phyloP scores from a whole-genome alignment of 2,113 vertebrate genomes.

The Chamaea fasciata region DNA sequence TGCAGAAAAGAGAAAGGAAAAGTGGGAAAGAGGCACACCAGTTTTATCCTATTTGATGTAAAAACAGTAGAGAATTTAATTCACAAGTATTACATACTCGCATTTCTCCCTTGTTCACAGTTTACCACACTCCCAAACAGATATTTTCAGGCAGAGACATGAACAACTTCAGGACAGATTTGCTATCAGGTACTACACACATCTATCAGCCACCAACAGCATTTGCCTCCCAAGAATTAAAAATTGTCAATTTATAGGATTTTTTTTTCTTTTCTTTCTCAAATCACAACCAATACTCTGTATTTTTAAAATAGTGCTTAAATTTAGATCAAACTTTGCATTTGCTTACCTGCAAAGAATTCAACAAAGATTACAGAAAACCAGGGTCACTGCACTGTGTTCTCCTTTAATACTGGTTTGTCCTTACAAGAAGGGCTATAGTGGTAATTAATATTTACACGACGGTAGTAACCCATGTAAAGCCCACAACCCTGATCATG shows the following conservation, averaged over 20 bases:
- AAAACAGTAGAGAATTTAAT: constrained; percentile 48
- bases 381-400: background rate
- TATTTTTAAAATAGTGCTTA: background rate
- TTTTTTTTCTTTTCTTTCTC: background rate
- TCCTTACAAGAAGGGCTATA: background rate
- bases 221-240: constrained; percentile 33
- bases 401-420: background rate
- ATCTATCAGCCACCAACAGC: constrained; percentile 39
- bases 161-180: constrained; percentile 22
- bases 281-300: constrained; percentile 24
- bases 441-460: background rate
- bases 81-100: constrained; percentile 9
- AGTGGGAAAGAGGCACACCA: constrained; percentile 28
- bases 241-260: constrained; percentile 24
- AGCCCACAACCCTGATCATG: background rate
- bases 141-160: constrained; percentile 39
- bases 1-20: constrained; percentile 53
- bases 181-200: background rate
- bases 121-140: constrained; percentile 44
- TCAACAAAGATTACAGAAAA: background rate
- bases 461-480: background rate
- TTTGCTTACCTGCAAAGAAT: background rate
- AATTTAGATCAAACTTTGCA: background rate
- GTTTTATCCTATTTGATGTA: constrained; percentile 34
- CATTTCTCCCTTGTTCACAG: constrained; percentile 20